These are phyloP conservation scores for Holotrichia oblita DNA, from an alignment of 1,140 invertebrate species.

Conservation along the genomic window DNA sequence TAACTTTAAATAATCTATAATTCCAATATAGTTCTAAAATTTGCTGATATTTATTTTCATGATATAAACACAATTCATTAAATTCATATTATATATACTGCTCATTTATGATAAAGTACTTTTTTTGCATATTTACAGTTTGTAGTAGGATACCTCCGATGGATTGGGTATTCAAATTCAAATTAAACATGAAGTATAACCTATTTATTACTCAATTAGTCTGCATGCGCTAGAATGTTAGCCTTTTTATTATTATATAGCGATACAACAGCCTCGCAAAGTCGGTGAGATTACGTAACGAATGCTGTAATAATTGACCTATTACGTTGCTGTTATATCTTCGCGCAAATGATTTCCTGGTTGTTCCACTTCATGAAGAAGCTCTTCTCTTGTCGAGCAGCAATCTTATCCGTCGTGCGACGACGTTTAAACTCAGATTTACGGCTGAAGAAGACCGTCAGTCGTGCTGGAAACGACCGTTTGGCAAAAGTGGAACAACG, in stretches of 20 bases:
- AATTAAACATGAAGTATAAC: background rate
- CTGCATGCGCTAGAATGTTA: background rate
- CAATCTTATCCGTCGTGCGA: slow-evolving; percentile 24
- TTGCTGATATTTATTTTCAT: too few species aligned
- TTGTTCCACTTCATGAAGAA: slow-evolving; percentile 41
- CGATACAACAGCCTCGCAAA: background rate
- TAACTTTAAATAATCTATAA: too few species aligned
- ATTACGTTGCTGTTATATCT: slow-evolving; percentile 45
- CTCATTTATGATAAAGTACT: too few species aligned
- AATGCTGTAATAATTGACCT: slow-evolving; percentile 50
- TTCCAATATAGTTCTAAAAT: too few species aligned
- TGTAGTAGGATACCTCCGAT: too few species aligned
- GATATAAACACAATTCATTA: too few species aligned
- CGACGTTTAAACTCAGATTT: slow-evolving; percentile 15
- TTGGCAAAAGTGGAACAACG: slow-evolving; percentile 10
- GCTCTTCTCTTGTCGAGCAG: background rate
- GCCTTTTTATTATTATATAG: background rate
- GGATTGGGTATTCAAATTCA: background rate
- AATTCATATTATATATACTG: too few species aligned
- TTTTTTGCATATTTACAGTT: too few species aligned
- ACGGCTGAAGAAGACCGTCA: slow-evolving; percentile 23
- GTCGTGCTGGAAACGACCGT: slow-evolving; percentile 1
- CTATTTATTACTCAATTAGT: background rate
- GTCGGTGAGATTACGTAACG: slow-evolving; percentile 43
- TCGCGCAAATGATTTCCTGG: slow-evolving; percentile 31